These are phyloP conservation scores for Ridgeia piscesae DNA, from an alignment of 1,140 invertebrate species.

Conservation along the genomic window DNA sequence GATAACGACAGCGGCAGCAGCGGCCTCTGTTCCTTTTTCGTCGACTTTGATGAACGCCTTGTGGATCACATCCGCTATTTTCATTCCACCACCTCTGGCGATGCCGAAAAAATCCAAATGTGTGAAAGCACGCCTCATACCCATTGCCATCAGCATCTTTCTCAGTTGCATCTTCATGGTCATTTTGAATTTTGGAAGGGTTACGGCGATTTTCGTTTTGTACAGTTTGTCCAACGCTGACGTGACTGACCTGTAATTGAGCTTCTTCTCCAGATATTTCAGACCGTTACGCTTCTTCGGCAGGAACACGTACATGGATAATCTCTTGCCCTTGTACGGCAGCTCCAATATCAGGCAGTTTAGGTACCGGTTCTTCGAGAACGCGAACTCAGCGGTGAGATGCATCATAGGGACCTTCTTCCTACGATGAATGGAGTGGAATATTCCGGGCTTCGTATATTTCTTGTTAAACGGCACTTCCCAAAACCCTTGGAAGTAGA, in stretches of 20 bases:
- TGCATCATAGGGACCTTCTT: neutral
- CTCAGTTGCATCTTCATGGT: neutral
- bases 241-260: neutral
- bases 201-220: neutral
- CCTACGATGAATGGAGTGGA: neutral
- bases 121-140: neutral
- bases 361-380: neutral
- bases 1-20: slow-evolving; percentile 20
- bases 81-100: neutral
- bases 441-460: neutral
- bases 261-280: neutral
- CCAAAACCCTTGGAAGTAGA: neutral
- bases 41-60: slow-evolving; percentile 3
- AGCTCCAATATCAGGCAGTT: slow-evolving; percentile 7
- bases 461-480: neutral
- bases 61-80: neutral
- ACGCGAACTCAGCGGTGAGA: neutral
- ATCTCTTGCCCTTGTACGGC: neutral
- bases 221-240: neutral
- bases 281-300: neutral
- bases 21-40: slow-evolving; percentile 17
- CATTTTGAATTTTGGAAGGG: neutral
- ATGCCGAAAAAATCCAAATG: neutral
- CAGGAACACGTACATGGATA: slow-evolving; percentile 9
- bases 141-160: neutral